Percentiles rank a stretch among this genome's conserved stretches.
phyloP scores from a whole-genome alignment of 37 sponge, comb jelly and placozoan genomes.

The Aplysina aerophoba region DNA sequence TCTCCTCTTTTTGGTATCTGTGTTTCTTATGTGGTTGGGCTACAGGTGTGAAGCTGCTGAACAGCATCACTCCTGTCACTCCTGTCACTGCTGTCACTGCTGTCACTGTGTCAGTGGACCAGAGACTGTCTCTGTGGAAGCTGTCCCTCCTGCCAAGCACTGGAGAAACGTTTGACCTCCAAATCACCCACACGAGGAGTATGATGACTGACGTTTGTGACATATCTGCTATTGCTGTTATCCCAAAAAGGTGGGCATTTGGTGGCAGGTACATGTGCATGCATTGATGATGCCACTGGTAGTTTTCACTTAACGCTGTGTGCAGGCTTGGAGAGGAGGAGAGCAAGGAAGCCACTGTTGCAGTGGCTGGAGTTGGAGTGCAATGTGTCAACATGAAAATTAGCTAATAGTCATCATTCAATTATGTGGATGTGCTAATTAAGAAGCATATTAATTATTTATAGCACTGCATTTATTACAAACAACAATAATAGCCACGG shows the following conservation, averaged over 20 bases:
- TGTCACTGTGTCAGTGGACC: constrained; percentile 68
- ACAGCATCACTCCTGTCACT: constrained; percentile 29
- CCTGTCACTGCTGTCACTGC: no score
- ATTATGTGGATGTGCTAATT: no score
- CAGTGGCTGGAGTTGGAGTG: neutral
- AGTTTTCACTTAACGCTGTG: no score
- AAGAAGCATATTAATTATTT: no score
- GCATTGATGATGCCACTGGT: no score
- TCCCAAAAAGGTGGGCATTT: no score
- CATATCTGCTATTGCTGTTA: neutral
- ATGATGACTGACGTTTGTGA: constrained; percentile 13
- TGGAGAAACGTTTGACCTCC: neutral
- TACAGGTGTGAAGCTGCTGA: constrained; percentile 45
- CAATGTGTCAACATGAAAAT: neutral
- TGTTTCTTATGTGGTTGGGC: no score
- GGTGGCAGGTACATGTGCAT: no score
- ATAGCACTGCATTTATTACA: no score
- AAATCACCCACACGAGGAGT: neutral
- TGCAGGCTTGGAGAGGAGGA: neutral
- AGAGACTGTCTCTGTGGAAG: constrained; percentile 63
- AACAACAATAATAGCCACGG: no score
- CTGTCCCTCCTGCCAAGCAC: neutral
- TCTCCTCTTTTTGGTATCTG: neutral
- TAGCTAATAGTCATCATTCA: no score
- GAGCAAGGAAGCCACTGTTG: neutral